Conservation (phyloP, 2,113 vertebrate genomes). For the Falco punctatus region DNA sequence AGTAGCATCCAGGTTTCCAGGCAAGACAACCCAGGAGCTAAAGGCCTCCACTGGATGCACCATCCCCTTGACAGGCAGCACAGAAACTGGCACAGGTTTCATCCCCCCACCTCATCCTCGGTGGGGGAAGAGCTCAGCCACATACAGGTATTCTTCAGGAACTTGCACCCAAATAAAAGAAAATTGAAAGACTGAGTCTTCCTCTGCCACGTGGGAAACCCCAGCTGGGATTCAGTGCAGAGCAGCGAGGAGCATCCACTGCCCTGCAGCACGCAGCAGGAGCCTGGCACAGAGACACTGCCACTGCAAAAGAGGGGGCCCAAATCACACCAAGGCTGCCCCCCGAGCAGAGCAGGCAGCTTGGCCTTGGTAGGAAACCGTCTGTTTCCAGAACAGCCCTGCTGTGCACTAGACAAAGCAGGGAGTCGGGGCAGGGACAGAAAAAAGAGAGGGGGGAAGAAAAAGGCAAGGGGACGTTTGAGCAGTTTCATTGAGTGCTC, state of each 20-base stretch:
- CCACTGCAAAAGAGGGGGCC: neutral
- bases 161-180: neutral
- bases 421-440: neutral
- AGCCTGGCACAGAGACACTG: neutral
- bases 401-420: neutral
- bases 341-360: neutral
- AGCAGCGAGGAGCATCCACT: accelerated
- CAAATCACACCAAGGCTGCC: neutral
- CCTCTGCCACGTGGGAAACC: neutral
- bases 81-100: neutral
- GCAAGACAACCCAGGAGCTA: neutral
- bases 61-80: neutral
- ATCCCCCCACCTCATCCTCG: too few species aligned
- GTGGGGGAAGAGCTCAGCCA: neutral
- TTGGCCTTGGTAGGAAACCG: neutral
- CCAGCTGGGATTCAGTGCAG: neutral
- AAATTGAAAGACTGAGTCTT: neutral
- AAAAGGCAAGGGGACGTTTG: neutral
- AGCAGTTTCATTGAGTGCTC: neutral
- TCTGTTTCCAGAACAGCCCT: neutral
- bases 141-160: neutral
- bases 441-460: neutral
- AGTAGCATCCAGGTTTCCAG: neutral
- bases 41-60: neutral
- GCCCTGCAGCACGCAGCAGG: neutral